Evolutionary conservation across 2,797 vertebrate genomes (phyloP), one percentile per base, ranked within the genome.

Genomic region (Myioborus miniatus): DNA sequence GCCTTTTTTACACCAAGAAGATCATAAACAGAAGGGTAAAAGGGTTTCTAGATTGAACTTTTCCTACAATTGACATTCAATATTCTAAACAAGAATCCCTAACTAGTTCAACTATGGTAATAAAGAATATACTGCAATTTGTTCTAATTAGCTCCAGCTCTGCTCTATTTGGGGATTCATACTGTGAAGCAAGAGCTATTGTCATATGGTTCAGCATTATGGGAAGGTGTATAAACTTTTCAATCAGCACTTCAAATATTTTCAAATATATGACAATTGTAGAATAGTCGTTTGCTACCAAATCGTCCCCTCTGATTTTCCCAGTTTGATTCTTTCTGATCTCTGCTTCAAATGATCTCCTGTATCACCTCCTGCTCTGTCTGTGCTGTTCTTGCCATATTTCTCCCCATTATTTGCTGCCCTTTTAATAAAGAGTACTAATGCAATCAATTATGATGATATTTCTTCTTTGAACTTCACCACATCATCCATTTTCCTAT

Each of bases 171-270:
- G 32, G 7, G 34, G 32, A 82, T 82, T 87, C 34, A 55, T 17
- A 74, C 22, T 44, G 29, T 24, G 72, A 83, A 68, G 55, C 18
- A 90, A 63, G 37, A 46, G 29, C 9, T 65, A 10, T 39, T 89
- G 30, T 43, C 75, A 44, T 46, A 36, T 89, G 47, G 36, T 88
- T 21, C 47, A 63, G 21, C 32, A 15, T 81, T 80, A 52, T 44
- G 8, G 47, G 34, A 74, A 89, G 13, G n/a, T 64, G 16, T 60
- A 53, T 17, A 52, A 58, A 88, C 26, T 71, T 90, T 91, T 56
- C 70, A 91, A 78, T 36, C 29, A 83, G 24, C 55, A 27, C 26
- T 91, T 95, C 30, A 81, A 62, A 81, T 94, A 81, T 79, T 95
- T 93, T 92, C 39, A 78, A 62, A 87, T 71, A 15, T 21, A 37